Conservation (phyloP, 2,113 vertebrate genomes). For the Synodontis membranacea region DNA sequence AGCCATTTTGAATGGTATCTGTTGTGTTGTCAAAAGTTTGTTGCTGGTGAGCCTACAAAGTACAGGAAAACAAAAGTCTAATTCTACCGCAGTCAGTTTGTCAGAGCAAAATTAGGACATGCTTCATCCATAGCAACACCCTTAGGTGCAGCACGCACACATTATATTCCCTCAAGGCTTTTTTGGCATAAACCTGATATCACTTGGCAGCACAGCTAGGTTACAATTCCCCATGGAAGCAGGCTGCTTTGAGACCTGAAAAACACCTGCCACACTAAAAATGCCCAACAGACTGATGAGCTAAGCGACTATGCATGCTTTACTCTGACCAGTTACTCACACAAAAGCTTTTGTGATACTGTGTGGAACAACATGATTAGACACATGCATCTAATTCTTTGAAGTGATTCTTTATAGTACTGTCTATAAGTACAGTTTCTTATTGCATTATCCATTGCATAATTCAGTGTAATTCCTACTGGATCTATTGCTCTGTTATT, state of each 20-base stretch:
- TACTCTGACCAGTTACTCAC: neutral
- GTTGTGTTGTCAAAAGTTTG: neutral
- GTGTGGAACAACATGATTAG: neutral
- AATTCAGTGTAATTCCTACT: neutral
- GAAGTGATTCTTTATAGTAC: neutral
- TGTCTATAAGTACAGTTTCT: neutral
- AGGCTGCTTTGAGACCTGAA: conserved; percentile 1
- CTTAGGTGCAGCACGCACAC: conserved; percentile 34
- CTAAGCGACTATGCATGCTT: conserved; percentile 4
- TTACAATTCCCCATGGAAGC: conserved; percentile 33
- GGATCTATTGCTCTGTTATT: neutral
- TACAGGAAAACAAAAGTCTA: neutral
- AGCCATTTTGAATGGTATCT: neutral
- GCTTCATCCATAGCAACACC: conserved; percentile 31
- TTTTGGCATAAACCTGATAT: conserved; percentile 43
- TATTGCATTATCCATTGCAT: neutral
- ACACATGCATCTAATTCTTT: neutral
- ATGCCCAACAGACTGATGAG: neutral
- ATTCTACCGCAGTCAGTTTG: too few species aligned
- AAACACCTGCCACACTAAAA: neutral
- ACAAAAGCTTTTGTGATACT: neutral
- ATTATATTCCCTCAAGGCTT: conserved; percentile 13
- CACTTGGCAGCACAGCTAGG: conserved; percentile 33
- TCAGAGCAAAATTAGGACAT: conserved; percentile 17
- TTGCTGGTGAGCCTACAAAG: neutral